Conservation (phyloP, 92 coral and sea anemone species). For the Porites divaricata region DNA sequence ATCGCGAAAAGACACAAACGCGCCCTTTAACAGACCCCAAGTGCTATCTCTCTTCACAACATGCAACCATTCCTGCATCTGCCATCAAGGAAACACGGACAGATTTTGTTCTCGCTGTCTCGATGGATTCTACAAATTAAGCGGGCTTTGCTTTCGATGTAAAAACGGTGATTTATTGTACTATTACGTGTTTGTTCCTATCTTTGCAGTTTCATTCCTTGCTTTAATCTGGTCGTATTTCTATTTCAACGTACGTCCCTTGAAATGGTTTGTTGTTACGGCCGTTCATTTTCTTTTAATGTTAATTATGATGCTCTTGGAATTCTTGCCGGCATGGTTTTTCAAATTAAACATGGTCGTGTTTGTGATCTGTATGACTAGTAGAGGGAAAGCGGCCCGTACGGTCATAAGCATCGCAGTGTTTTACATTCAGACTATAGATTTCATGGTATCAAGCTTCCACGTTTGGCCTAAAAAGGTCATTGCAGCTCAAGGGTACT, state of each 20-base stretch:
- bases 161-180: slow-evolving; percentile 34
- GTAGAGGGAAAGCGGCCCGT: slow-evolving; percentile 35
- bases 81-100: slow-evolving; percentile 61
- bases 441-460: slow-evolving; percentile 71
- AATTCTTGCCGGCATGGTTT: slow-evolving; percentile 65
- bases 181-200: slow-evolving; percentile 40
- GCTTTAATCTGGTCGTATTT: slow-evolving; percentile 52
- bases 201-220: slow-evolving; percentile 49
- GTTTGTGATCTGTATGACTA: slow-evolving; percentile 60
- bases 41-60: slow-evolving; percentile 38
- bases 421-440: slow-evolving; percentile 76
- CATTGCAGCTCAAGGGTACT: slow-evolving; percentile 54
- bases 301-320: slow-evolving; percentile 51
- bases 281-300: slow-evolving; percentile 54
- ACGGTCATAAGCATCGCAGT: slow-evolving; percentile 66
- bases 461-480: slow-evolving; percentile 72
- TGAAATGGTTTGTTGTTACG: slow-evolving; percentile 53
- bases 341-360: slow-evolving; percentile 61
- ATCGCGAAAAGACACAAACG: background rate
- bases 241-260: slow-evolving; percentile 33
- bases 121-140: slow-evolving; percentile 54
- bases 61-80: slow-evolving; percentile 55
- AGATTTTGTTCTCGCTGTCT: slow-evolving; percentile 74
- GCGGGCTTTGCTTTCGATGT: slow-evolving; percentile 62
- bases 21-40: background rate